These are phyloP conservation scores for Synanthedon vespiformis DNA, from an alignment of 2,888 invertebrate genomes.

Conservation along the genomic window DNA sequence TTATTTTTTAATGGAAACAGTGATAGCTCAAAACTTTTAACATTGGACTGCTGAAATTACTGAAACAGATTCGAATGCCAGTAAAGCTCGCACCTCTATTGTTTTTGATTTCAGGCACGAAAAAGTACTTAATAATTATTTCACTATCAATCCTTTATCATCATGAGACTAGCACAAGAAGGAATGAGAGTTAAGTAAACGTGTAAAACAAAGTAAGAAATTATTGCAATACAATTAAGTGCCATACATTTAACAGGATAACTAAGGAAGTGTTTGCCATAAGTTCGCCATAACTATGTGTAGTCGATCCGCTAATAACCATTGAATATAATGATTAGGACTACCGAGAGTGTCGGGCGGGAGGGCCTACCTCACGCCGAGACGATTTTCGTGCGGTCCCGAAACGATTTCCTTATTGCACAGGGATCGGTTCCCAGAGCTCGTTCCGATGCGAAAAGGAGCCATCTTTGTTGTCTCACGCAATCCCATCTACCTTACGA, in stretches of 20 bases:
- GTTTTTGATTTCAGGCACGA: too few species aligned
- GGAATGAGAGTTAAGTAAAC: too few species aligned
- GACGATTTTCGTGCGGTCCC: conserved; percentile 50
- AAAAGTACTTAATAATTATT: too few species aligned
- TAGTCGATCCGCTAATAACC: conserved; percentile 22
- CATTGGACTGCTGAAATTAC: too few species aligned
- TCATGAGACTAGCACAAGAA: too few species aligned
- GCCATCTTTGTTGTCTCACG: conserved; percentile 42
- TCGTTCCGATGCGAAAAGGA: conserved; percentile 19
- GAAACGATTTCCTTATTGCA: conserved; percentile 59
- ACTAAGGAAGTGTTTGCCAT: not conserved
- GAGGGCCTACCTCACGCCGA: conserved; percentile 37
- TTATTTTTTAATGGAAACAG: too few species aligned
- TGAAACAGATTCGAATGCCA: too few species aligned
- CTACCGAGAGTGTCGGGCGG: conserved; percentile 20
- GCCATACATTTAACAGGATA: not conserved
- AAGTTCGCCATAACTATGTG: conserved; percentile 7
- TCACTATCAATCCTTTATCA: too few species aligned
- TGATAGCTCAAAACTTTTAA: too few species aligned
- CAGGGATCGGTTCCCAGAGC: conserved; percentile 49
- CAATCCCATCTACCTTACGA: conserved; percentile 8
- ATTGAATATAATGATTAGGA: conserved; percentile 39
- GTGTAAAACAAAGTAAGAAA: too few species aligned
- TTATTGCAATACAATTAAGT: too few species aligned
- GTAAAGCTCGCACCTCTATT: too few species aligned